A percentile compares a stretch with the other conserved stretches of the same genome.
These are phyloP conservation scores for Lethenteron reissneri DNA, from an alignment of 2,113 vertebrate genomes.

Conservation along the genomic window DNA sequence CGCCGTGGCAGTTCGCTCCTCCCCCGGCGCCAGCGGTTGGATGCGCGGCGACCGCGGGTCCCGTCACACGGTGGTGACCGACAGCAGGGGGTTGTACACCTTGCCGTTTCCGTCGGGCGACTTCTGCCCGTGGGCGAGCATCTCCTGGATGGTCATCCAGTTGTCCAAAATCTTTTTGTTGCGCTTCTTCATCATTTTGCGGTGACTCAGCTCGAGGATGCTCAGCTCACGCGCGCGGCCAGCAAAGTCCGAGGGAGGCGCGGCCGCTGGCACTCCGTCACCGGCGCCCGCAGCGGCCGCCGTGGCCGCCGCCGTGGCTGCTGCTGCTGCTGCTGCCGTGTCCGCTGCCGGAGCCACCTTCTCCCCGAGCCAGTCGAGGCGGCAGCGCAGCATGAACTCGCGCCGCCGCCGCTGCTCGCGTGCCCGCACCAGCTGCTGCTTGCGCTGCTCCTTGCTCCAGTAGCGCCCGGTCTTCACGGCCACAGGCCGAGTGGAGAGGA, in stretches of 20 bases:
- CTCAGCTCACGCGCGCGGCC: conserved; percentile 64
- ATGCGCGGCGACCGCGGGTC: neutral
- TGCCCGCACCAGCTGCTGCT: conserved; percentile 67
- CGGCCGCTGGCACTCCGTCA: neutral
- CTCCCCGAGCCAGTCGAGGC: conserved; percentile 64
- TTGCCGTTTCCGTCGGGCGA: conserved; percentile 52
- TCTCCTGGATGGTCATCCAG: conserved; percentile 99
- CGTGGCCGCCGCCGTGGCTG: neutral
- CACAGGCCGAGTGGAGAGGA: no score
- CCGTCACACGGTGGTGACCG: conserved; percentile 77
- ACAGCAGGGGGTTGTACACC: conserved; percentile 84
- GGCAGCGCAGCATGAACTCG: conserved; percentile 85
- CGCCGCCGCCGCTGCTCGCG: conserved; percentile 65
- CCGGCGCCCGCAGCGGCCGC: neutral
- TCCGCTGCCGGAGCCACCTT: conserved; percentile 15
- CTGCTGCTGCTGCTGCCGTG: neutral
- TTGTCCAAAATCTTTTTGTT: conserved; percentile 98
- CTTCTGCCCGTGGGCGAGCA: conserved; percentile 83
- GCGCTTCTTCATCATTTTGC: conserved; percentile 95
- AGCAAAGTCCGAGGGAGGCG: conserved; percentile 41
- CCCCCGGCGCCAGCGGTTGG: no score
- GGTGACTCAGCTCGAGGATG: conserved; percentile 89
- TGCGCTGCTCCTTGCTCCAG: conserved; percentile 90
- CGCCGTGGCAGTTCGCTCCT: no score
- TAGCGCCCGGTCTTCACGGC: conserved; percentile 45